Evolutionary conservation across 1,140 invertebrate genomes (phyloP).

Genomic region (Hormaphis cornu): DNA sequence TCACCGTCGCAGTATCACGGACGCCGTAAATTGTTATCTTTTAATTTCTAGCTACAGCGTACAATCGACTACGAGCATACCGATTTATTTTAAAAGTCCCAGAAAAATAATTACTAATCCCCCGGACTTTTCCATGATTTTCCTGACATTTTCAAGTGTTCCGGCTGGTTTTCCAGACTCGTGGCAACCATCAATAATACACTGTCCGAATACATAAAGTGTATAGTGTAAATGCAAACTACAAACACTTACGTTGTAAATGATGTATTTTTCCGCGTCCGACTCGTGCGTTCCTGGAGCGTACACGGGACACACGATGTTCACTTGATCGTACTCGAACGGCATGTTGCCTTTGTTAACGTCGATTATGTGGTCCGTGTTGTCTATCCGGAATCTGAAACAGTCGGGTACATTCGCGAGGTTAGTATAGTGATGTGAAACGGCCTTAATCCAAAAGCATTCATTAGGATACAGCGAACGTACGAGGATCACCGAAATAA

Average conservation of each 20-base stretch:
- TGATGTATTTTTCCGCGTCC: slow-evolving; percentile 88
- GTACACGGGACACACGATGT: slow-evolving; percentile 90
- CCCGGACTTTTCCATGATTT: too few relatives aligned
- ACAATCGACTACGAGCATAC: too few relatives aligned
- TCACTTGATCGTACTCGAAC: slow-evolving; percentile 91
- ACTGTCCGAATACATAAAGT: neutral
- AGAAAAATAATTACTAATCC: too few relatives aligned
- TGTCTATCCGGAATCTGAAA: slow-evolving; percentile 92
- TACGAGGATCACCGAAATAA: neutral
- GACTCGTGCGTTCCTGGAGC: slow-evolving; percentile 75
- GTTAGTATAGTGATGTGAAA: too few relatives aligned
- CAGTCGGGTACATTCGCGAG: slow-evolving; percentile 37
- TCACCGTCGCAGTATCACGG: too few relatives aligned
- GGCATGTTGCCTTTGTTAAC: slow-evolving; percentile 87
- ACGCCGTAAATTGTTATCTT: too few relatives aligned
- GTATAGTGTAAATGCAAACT: neutral
- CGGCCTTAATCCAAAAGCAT: neutral
- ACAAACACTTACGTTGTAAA: slow-evolving; percentile 83
- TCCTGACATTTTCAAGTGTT: too few relatives aligned
- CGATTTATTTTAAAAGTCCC: too few relatives aligned
- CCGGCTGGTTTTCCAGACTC: too few relatives aligned
- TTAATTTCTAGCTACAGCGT: too few relatives aligned
- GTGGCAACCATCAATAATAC: too few relatives aligned
- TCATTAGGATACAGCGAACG: too few relatives aligned
- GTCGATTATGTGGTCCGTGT: slow-evolving; percentile 93